Conservation (phyloP, 2,888 invertebrate species). For the Melanotus villosus region DNA sequence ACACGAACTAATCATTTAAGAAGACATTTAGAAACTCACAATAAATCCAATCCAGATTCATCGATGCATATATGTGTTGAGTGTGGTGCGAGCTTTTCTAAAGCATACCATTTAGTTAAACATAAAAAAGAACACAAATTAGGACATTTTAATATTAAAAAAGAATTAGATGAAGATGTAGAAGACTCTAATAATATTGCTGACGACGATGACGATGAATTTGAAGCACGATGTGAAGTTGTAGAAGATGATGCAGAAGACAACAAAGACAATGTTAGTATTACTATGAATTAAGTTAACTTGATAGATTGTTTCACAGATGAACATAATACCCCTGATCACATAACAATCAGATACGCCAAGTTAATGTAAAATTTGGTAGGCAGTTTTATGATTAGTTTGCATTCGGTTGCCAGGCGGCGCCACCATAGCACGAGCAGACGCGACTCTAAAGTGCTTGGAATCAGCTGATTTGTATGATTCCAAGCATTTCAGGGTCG, state of each 20-base stretch:
- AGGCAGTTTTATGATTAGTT: no score
- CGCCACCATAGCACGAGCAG: no score
- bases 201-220: constrained; percentile 38
- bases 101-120: constrained; percentile 54
- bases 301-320: no score
- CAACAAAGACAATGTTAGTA: constrained; percentile 4
- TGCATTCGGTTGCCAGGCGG: no score
- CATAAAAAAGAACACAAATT: constrained; percentile 56
- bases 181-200: constrained; percentile 37
- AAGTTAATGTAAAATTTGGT: no score
- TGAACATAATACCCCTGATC: no score
- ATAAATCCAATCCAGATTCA: constrained; percentile 52
- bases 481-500: no score
- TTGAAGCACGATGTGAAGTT: constrained; percentile 26
- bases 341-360: no score
- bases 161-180: constrained; percentile 43
- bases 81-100: constrained; percentile 57
- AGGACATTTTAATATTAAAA: constrained; percentile 32
- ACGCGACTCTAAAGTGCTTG: no score
- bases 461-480: no score
- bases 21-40: constrained; percentile 63
- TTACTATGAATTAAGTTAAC: not conserved
- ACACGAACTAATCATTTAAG: constrained; percentile 63
- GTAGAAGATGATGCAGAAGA: constrained; percentile 9
- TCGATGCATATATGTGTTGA: constrained; percentile 54